phyloP scores from a whole-genome alignment of 1,140 invertebrate genomes.

The Hycleus cichorii region DNA sequence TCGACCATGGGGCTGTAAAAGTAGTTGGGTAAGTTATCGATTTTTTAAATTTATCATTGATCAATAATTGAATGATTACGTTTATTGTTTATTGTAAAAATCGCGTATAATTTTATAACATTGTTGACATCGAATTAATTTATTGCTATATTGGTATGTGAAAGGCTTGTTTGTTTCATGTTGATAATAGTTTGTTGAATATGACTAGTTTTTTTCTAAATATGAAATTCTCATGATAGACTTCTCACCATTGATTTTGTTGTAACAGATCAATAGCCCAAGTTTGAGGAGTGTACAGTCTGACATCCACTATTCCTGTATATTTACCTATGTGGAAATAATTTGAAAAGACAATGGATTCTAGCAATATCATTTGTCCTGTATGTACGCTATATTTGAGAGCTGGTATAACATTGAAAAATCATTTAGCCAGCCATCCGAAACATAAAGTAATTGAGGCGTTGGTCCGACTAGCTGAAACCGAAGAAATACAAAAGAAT shows the following conservation, averaged over 20 bases:
- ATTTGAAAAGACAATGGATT: conserved; percentile 25
- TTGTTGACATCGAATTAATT: no score
- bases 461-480: conserved; percentile 48
- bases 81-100: no score
- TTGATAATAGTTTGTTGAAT: no score
- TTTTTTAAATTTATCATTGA: no score
- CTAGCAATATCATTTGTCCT: conserved; percentile 53
- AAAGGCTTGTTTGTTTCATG: no score
- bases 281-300: conserved; percentile 18
- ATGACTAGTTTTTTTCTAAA: no score
- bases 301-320: neutral
- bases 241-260: conserved; percentile 32
- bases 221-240: neutral
- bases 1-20: no score
- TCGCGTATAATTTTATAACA: no score
- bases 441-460: conserved; percentile 81
- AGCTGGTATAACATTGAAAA: conserved; percentile 69
- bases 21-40: no score
- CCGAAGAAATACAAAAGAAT: conserved; percentile 11
- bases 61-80: no score
- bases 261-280: conserved; percentile 32
- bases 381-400: conserved; percentile 75
- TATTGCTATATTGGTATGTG: no score
- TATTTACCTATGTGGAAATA: neutral
- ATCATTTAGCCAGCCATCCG: conserved; percentile 74